These are phyloP conservation scores for Tenebrosternarchus preto DNA, from an alignment of 2,113 vertebrate genomes.

Conservation along the genomic window DNA sequence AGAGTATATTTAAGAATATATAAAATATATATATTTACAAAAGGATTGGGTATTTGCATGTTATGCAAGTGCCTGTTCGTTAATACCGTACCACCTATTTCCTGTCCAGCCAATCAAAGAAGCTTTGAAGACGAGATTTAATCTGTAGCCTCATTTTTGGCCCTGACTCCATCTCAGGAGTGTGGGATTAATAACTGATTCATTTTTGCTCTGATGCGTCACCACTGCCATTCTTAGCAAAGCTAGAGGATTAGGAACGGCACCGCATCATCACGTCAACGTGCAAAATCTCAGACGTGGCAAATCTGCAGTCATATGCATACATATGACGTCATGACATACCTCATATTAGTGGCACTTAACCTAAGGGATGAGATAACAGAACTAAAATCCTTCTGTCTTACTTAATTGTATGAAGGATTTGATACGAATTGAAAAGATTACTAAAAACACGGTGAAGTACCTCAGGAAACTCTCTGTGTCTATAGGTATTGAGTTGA, in stretches of 20 bases:
- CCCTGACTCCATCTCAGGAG: not conserved
- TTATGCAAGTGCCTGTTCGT: not conserved
- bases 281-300: not conserved
- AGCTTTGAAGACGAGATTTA: constrained; percentile 16
- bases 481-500: not conserved
- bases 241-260: not conserved
- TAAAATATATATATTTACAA: too few relatives aligned
- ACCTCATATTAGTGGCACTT: constrained; percentile 27
- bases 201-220: not conserved
- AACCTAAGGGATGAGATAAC: constrained; percentile 31
- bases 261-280: constrained; percentile 34
- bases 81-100: not conserved
- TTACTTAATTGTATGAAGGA: constrained; percentile 12
- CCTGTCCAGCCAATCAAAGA: not conserved
- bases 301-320: constrained; percentile 18
- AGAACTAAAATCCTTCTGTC: constrained; percentile 6
- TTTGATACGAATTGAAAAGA: not conserved
- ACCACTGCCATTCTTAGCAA: not conserved
- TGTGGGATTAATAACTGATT: constrained; percentile 16
- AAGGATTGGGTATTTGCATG: too few relatives aligned
- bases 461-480: not conserved
- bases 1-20: too few relatives aligned
- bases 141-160: not conserved
- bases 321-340: constrained; percentile 12
- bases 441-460: not conserved